Base-by-base conservation (phyloP, 2,113 vertebrate species). In the Salvelinus namaycush region DNA sequence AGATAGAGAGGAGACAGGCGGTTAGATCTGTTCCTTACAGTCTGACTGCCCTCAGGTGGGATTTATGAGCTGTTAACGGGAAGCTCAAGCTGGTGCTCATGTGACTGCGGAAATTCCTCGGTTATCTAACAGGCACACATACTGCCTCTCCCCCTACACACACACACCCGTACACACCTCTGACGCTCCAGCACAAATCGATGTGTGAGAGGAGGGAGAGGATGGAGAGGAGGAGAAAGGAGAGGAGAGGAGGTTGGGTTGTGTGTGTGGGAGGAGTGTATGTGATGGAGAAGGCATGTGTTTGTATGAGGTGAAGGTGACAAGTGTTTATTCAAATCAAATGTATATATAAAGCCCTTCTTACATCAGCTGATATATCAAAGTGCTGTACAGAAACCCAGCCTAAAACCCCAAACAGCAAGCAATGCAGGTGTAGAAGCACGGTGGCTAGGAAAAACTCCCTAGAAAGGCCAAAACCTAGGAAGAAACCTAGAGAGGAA, bases 41-140 rank as follows among this genome's bases (percentile, higher is more conserved):
- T 13, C n/a, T 62, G 59, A 9, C 29, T 54, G 51, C 51, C 12
- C 65, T 68, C 6, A 68, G 18, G 31, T 9, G 29, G 66, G 29
- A 31, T 67, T 67, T 67, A 16, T 29, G 13, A 67, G 26, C 13
- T 67, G 65, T 67, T 31, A 29, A 18, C 13, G 1, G 65, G 12
- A 54, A 54, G 51, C 51, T 34, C 22, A 14, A 66, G 2, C 29
- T 31, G 6, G 6, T 31, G 14, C 59, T 22, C 13, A 0, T 13
- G 11, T 31, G 31, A 68, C 31, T 68, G 67, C 31, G 31, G 67
- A 34, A 44, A 31, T 68, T 34, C 31, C 24, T 8, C 0, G 16
- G 27, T 68, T 68, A 68, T 68, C 27, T 68, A 68, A 68, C 31
- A 24, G 6, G 16, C 12, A 26, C 65, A 68, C 67, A 68, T 20